Evolutionary conservation across 2,797 vertebrate species (phyloP), one percentile per base, ranked within the genome.

Genomic region (Lophura swinhoii): DNA sequence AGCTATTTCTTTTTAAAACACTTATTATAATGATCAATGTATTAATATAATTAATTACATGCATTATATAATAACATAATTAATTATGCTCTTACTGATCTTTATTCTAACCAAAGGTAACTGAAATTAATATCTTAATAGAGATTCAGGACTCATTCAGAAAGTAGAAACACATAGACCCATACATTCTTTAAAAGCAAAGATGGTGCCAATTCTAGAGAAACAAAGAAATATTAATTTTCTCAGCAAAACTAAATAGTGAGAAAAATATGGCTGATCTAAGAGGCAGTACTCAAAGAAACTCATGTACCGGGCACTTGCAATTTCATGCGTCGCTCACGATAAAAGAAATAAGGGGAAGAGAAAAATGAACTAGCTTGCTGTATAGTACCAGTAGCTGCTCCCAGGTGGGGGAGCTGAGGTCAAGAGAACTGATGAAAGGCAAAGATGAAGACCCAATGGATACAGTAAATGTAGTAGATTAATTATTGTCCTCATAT

Each of bases 261-360:
- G 28, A 55, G 22, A 55, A 81, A 87, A 87, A 59, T 22, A 72
- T 15, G 24, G 15, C 68, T 55, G 35, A n/a, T 15, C 26, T 51
- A 51, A 51, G 26, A 71, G 26, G 23, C 35, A 59, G 28, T 21
- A 35, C 12, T 63, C 4, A 26, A 44, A 43, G 35, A 12, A 73
- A 15, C 15, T 75, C 22, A 12, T 43, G 29, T 60, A 39, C 18
- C 59, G 64, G 6, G 7, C 4, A 1, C 35, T 51, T 70, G n/a
- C 9, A 60, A 39, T 59, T 73, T 59, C 39, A n/a, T 37, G 0
- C 37, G 39, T 44, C 17, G 28, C 23, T n/a, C 60, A 49, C 8
- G 77, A 18, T 9, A 59, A 63, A 67, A 64, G 37, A 67, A 59
- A 70, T 17, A 70, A 0, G 0, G 22, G 12, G 14, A 64, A 31